Evolutionary conservation across 2,888 invertebrate species (phyloP).

Genomic region (Cacoxenus indagator): DNA sequence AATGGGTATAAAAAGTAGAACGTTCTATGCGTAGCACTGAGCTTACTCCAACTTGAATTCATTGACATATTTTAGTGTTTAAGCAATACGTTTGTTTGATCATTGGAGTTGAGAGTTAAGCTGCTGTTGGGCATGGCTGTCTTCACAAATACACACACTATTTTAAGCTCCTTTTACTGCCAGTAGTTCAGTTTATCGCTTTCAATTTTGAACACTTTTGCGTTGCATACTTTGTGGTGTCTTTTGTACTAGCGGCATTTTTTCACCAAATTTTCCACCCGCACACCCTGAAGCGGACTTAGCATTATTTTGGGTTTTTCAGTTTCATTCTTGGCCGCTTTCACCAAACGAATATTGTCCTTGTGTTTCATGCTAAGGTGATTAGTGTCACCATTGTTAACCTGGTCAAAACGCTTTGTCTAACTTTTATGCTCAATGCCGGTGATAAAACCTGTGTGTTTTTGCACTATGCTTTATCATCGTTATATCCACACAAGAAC

Average conservation of each 20-base stretch:
- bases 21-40: too few relatives aligned
- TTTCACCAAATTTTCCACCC: neutral
- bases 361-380: slow-evolving; percentile 46
- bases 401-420: too few relatives aligned
- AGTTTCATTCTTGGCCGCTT: slow-evolving; percentile 16
- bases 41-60: too few relatives aligned
- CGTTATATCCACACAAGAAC: too few relatives aligned
- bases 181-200: slow-evolving; percentile 34
- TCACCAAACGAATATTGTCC: slow-evolving; percentile 16
- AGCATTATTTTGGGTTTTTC: neutral
- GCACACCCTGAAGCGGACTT: neutral
- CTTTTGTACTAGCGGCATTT: neutral
- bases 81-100: too few relatives aligned
- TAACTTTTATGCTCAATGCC: too few relatives aligned
- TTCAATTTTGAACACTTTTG: slow-evolving; percentile 34
- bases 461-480: too few relatives aligned
- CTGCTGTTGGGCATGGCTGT: neutral
- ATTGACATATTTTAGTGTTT: too few relatives aligned
- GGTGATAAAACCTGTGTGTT: too few relatives aligned
- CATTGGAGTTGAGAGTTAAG: too few relatives aligned
- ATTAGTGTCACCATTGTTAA: slow-evolving; percentile 36
- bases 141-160: neutral
- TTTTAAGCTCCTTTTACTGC: slow-evolving; percentile 32
- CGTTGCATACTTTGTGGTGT: slow-evolving; percentile 4
- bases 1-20: too few relatives aligned